Percentiles rank a stretch among this genome's conserved stretches.
phyloP scores from a whole-genome alignment of 1,140 invertebrate species.

The Psilanteris sp. region DNA sequence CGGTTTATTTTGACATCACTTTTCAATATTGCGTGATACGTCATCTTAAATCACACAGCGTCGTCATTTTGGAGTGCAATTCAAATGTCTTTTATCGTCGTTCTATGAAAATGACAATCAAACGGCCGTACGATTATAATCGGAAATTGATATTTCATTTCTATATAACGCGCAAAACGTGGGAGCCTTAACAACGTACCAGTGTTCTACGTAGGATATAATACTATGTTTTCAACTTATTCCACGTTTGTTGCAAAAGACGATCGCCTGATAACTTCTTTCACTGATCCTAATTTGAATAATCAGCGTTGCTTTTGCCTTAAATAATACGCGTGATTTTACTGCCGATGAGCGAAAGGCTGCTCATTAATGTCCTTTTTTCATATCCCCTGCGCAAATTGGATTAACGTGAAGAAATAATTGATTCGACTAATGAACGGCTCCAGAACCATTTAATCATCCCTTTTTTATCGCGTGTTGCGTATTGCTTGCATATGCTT shows the following conservation, averaged over 20 bases:
- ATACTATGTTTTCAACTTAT: slow-evolving; percentile 3
- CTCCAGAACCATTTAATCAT: slow-evolving; percentile 3
- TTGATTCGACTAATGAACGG: slow-evolving; percentile 12
- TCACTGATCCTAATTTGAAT: slow-evolving; percentile 24
- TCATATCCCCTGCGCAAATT: slow-evolving; percentile 22
- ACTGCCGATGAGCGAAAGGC: slow-evolving; percentile 33
- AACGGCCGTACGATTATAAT: too few relatives aligned
- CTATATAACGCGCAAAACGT: too few relatives aligned
- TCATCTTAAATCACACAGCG: too few relatives aligned
- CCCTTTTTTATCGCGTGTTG: slow-evolving; percentile 6
- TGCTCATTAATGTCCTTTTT: slow-evolving; percentile 7
- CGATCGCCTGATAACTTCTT: slow-evolving; percentile 8
- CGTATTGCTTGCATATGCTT: background rate
- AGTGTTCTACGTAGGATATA: background rate
- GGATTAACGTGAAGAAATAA: slow-evolving; percentile 11
- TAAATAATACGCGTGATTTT: slow-evolving; percentile 22
- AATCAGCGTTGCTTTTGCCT: slow-evolving; percentile 12
- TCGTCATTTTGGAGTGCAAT: too few relatives aligned
- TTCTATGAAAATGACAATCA: too few relatives aligned
- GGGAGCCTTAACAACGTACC: too few relatives aligned
- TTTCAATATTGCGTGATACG: too few relatives aligned
- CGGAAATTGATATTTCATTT: too few relatives aligned
- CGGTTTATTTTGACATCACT: too few relatives aligned
- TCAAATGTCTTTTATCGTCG: too few relatives aligned
- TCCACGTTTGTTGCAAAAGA: slow-evolving; percentile 14